These are phyloP conservation scores for Malurus leucopterus DNA, from an alignment of 2,797 vertebrate genomes.

Conservation along the genomic window DNA sequence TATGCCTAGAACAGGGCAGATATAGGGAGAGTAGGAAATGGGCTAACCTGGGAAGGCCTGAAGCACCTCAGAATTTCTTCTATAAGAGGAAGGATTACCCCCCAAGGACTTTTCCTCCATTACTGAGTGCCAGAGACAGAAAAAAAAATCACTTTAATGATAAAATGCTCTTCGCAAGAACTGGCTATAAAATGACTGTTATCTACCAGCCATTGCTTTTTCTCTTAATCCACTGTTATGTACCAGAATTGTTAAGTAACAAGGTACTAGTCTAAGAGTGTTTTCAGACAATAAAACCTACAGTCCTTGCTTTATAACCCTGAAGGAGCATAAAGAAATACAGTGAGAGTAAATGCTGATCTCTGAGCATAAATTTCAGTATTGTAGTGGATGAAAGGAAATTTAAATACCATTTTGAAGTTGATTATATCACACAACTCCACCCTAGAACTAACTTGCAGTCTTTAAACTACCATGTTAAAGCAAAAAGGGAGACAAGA, in stretches of 20 bases:
- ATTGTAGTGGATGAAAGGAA: constrained; percentile 8
- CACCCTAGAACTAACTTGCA: constrained; percentile 25
- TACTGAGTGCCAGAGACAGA: constrained; percentile 24
- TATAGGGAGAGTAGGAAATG: not conserved
- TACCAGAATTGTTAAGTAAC: constrained; percentile 36
- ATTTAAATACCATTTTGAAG: constrained; percentile 18
- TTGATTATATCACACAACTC: constrained; percentile 33
- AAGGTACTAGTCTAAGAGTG: not conserved
- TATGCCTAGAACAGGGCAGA: not conserved
- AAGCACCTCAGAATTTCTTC: not conserved
- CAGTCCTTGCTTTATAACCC: not conserved
- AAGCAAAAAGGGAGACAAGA: not conserved
- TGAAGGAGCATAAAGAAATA: not conserved
- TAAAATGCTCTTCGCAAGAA: not conserved
- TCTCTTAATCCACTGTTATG: constrained; percentile 22
- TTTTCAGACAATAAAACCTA: constrained; percentile 13
- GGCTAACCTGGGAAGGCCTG: not conserved
- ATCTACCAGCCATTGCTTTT: constrained; percentile 15
- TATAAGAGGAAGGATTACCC: constrained; percentile 17
- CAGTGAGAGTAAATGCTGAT: not conserved
- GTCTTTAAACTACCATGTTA: constrained; percentile 1
- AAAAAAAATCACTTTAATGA: not conserved
- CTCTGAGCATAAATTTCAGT: constrained; percentile 1
- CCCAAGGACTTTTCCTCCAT: constrained; percentile 32
- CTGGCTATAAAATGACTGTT: constrained; percentile 27